These are phyloP conservation scores for Sylvietta virens DNA, from an alignment of 2,113 vertebrate genomes.

Conservation along the genomic window DNA sequence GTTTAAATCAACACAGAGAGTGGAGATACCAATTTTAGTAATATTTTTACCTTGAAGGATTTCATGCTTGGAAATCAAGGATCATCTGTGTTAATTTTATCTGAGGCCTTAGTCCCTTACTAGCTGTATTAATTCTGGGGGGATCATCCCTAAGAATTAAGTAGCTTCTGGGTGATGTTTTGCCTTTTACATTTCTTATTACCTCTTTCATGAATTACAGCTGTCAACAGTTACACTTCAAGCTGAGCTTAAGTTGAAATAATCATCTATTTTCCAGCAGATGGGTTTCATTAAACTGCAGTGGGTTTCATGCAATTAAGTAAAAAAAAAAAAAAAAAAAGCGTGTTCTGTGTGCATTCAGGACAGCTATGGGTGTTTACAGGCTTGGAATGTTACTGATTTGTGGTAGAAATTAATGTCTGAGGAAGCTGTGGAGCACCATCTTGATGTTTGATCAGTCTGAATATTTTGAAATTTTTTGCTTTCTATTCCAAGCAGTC, in stretches of 20 bases:
- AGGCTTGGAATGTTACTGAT: neutral
- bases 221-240: neutral
- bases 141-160: neutral
- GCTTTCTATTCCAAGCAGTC: slow-evolving; percentile 10
- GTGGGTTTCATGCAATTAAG: neutral
- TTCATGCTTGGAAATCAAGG: neutral
- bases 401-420: neutral
- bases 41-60: neutral
- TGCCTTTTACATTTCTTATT: neutral
- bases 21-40: neutral
- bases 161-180: slow-evolving; percentile 5
- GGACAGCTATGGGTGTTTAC: neutral
- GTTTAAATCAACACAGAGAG: neutral
- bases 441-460: neutral
- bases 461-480: slow-evolving; percentile 3
- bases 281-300: neutral
- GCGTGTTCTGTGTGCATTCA: neutral
- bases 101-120: neutral
- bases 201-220: neutral
- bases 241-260: neutral
- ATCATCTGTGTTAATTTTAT: slow-evolving; percentile 12
- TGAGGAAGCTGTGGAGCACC: neutral
- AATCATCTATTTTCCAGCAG: neutral
- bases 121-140: neutral
- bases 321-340: neutral